phyloP scores from a whole-genome alignment of 2,113 vertebrate species.

The Centropristis striata region DNA sequence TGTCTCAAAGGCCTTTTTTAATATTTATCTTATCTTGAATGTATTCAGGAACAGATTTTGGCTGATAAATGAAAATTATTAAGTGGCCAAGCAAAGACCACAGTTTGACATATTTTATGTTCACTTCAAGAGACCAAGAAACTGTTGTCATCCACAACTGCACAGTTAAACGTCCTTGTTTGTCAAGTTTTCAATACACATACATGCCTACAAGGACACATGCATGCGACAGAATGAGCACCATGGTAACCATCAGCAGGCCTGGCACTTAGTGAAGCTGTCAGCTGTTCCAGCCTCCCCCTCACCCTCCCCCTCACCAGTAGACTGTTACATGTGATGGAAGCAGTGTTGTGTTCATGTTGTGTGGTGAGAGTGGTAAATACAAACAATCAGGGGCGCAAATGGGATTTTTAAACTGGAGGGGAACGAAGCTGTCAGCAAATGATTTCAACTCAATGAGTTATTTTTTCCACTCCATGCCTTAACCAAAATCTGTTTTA shows the following conservation, averaged over 20 bases:
- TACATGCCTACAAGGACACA: conserved; percentile 31
- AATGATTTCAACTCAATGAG: too few relatives aligned
- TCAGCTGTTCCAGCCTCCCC: conserved; percentile 72
- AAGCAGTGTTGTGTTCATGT: neutral
- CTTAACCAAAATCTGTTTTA: too few relatives aligned
- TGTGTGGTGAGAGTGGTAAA: neutral
- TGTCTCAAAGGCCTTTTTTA: neutral
- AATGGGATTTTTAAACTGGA: too few relatives aligned
- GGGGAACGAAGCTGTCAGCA: too few relatives aligned
- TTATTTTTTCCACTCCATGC: too few relatives aligned
- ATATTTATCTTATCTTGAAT: too few relatives aligned
- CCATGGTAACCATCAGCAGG: conserved; percentile 80
- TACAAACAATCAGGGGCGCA: conserved; percentile 3
- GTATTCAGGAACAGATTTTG: neutral
- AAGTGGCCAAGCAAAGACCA: neutral
- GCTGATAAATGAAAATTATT: neutral
- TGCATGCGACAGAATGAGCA: conserved; percentile 57
- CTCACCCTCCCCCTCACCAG: conserved; percentile 61
- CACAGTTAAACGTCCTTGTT: neutral
- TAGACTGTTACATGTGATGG: conserved; percentile 44
- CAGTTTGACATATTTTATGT: neutral
- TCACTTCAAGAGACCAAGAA: neutral
- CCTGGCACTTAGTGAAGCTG: conserved; percentile 63
- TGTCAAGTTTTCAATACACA: neutral
- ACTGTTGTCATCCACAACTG: neutral